A percentile compares a stretch with the other conserved stretches of the same genome.
These are phyloP conservation scores for Mormyrus lacerda DNA, from an alignment of 2,113 vertebrate genomes.

Conservation along the genomic window DNA sequence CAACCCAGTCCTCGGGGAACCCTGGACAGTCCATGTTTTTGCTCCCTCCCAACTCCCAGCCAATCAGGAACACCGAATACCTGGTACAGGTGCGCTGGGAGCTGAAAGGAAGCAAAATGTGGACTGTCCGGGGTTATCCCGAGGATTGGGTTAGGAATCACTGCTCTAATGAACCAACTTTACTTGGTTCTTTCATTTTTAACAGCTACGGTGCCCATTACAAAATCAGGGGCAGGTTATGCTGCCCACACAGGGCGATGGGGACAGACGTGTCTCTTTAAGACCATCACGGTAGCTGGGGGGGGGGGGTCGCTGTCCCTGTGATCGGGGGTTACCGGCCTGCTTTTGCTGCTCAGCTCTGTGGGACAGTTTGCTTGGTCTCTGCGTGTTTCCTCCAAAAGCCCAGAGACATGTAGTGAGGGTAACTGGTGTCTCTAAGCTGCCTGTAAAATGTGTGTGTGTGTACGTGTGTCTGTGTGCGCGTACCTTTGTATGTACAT, in stretches of 20 bases:
- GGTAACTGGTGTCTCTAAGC: neutral
- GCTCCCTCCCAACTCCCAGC: too few species aligned
- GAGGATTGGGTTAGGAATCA: too few species aligned
- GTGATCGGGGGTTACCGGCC: neutral
- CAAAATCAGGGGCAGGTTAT: neutral
- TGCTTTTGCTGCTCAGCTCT: neutral
- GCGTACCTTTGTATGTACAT: neutral
- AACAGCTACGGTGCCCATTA: neutral
- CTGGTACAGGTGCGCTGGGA: too few species aligned
- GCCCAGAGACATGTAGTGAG: too few species aligned
- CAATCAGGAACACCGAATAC: too few species aligned
- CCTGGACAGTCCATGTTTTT: too few species aligned
- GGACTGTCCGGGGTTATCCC: too few species aligned
- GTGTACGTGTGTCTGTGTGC: neutral
- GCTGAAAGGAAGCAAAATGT: too few species aligned
- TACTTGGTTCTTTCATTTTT: neutral
- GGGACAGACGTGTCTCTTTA: neutral
- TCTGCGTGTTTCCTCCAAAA: neutral
- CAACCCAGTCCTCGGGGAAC: too few species aligned
- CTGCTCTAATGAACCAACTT: neutral
- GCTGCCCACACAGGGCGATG: neutral
- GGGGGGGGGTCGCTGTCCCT: neutral
- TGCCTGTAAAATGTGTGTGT: neutral
- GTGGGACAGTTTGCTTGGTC: neutral
- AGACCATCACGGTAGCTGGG: neutral